These are phyloP conservation scores for Lochmaea crataegi DNA, from an alignment of 2,888 invertebrate genomes.

Conservation along the genomic window DNA sequence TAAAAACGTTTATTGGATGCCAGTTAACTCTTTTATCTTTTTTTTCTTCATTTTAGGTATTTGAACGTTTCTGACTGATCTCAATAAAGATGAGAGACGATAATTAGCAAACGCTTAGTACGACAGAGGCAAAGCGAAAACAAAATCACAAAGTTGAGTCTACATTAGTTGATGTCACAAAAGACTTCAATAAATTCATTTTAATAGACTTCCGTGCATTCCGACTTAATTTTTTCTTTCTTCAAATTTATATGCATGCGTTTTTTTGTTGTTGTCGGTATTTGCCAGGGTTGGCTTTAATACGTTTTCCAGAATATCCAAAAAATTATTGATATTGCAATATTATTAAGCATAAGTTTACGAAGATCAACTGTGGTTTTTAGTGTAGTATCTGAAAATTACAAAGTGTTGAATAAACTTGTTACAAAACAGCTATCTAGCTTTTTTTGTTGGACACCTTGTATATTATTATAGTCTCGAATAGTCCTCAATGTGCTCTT, in stretches of 20 bases:
- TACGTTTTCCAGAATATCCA: not conserved
- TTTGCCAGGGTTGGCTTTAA: not conserved
- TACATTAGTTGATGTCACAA: not conserved
- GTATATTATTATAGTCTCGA: too few species aligned
- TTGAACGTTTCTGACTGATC: not conserved
- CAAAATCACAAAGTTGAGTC: not conserved
- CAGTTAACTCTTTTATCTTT: too few species aligned
- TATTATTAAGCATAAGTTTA: too few species aligned
- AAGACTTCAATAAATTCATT: conserved; percentile 11
- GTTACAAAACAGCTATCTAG: too few species aligned
- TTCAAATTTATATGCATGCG: not conserved
- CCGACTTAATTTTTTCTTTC: not conserved
- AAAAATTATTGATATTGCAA: too few species aligned
- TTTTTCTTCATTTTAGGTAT: too few species aligned
- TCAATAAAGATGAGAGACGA: not conserved
- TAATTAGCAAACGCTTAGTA: conserved; percentile 1
- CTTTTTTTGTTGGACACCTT: too few species aligned
- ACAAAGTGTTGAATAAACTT: too few species aligned
- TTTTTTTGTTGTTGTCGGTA: not conserved
- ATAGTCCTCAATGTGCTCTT: too few species aligned
- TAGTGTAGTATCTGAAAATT: too few species aligned
- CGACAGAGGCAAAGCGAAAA: not conserved
- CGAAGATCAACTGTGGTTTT: too few species aligned
- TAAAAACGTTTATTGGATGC: too few species aligned
- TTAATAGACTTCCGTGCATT: not conserved